Evolutionary conservation across 2,797 vertebrate species (phyloP).

Genomic region (Myoxocephalus aenaeus): DNA sequence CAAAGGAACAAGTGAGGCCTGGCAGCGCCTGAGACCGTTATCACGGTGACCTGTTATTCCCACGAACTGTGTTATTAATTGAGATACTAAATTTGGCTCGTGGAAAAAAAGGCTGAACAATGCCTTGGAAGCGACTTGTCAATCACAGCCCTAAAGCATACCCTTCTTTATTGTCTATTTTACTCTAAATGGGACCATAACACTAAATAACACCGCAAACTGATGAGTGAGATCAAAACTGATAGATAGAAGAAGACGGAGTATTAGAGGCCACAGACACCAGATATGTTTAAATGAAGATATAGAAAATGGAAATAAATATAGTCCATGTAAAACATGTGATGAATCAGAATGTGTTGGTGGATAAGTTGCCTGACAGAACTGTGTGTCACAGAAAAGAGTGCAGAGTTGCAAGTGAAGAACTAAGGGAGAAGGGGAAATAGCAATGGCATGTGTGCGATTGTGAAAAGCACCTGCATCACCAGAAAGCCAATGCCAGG

Average conservation of each 20-base stretch:
- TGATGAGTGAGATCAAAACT: background rate
- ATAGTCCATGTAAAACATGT: conserved; percentile 14
- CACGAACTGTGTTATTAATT: background rate
- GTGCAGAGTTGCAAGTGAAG: background rate
- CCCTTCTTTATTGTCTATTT: background rate
- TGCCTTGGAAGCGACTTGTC: no score
- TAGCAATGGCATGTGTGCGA: background rate
- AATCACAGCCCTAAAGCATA: background rate
- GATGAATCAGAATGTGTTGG: conserved; percentile 15
- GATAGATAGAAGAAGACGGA: conserved; percentile 2
- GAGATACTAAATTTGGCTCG: background rate
- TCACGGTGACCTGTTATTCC: background rate
- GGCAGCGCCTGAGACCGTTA: background rate
- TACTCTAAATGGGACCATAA: background rate
- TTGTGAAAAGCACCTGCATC: conserved; percentile 61
- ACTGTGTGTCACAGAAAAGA: conserved; percentile 6
- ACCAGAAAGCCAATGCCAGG: conserved; percentile 34
- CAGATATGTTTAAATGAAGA: conserved; percentile 24
- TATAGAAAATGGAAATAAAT: background rate
- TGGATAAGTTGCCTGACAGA: conserved; percentile 13
- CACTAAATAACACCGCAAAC: conserved; percentile 7
- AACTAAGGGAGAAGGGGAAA: conserved; percentile 11
- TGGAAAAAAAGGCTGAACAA: background rate
- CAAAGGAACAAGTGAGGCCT: background rate
- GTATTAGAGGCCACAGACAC: conserved; percentile 20